Evolutionary conservation across 2,797 vertebrate genomes (phyloP).

Genomic region (Harpagifer antarcticus): DNA sequence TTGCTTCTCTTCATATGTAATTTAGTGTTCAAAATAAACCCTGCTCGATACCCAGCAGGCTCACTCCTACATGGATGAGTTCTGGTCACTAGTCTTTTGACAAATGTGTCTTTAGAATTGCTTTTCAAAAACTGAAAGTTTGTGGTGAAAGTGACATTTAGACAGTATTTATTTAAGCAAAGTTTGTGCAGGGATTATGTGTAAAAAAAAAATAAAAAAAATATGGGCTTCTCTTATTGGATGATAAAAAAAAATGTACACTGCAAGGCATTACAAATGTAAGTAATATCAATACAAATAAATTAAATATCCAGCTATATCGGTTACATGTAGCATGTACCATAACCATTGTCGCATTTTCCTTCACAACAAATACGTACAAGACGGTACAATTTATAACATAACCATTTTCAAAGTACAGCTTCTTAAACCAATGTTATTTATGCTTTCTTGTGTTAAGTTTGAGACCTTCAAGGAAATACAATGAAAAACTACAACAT

Average conservation of each 20-base stretch:
- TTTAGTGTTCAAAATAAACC: conserved; percentile 38
- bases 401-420: background rate
- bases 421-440: background rate
- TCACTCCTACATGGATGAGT: background rate
- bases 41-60: background rate
- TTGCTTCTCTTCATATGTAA: conserved; percentile 13
- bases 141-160: background rate
- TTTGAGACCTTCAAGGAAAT: background rate
- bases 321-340: background rate
- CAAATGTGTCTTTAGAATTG: background rate
- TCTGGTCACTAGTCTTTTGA: background rate
- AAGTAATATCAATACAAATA: background rate
- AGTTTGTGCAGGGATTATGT: background rate
- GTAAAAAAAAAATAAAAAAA: background rate
- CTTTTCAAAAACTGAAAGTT: background rate
- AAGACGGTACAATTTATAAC: background rate
- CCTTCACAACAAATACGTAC: background rate
- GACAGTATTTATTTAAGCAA: background rate
- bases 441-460: background rate
- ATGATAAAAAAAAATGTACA: too few relatives aligned
- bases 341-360: background rate
- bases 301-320: background rate
- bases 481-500: background rate
- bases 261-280: too few relatives aligned
- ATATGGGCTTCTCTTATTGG: background rate